phyloP scores from a whole-genome alignment of 2,888 invertebrate genomes.

The Pammene fasciana region DNA sequence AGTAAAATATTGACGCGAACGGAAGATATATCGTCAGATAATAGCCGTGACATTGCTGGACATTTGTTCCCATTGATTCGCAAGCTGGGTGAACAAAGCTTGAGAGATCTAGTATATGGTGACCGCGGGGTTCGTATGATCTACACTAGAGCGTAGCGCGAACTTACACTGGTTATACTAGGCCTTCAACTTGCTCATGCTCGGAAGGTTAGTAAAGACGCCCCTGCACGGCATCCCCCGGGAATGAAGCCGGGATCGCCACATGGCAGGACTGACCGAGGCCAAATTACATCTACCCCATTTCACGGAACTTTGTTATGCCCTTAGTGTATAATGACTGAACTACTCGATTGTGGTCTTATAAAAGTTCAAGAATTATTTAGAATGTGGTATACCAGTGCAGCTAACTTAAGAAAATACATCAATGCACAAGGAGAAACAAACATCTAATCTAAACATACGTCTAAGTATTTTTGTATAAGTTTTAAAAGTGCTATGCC shows the following conservation, averaged over 20 bases:
- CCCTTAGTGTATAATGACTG: conserved; percentile 51
- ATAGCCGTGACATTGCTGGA: conserved; percentile 78
- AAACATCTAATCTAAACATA: too few species aligned
- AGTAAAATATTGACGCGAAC: conserved; percentile 76
- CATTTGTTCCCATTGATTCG: background rate
- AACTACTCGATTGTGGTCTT: conserved; percentile 47
- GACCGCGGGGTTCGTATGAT: background rate
- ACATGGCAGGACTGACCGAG: conserved; percentile 72
- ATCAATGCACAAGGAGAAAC: too few species aligned
- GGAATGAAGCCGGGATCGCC: conserved; percentile 71
- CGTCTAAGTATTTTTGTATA: too few species aligned
- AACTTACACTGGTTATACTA: background rate
- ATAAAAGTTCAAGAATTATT: conserved; percentile 17
- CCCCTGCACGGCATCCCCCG: conserved; percentile 61
- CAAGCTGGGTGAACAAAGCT: background rate
- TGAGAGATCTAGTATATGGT: background rate
- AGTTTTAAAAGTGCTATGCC: too few species aligned
- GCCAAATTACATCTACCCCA: conserved; percentile 77
- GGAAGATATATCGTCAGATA: conserved; percentile 79
- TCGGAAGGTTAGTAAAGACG: conserved; percentile 29
- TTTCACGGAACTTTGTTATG: conserved; percentile 79
- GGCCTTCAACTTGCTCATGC: background rate
- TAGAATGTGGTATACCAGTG: too few species aligned
- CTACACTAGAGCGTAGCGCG: background rate
- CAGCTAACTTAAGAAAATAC: too few species aligned